phyloP scores from a whole-genome alignment of 2,113 vertebrate species.

The Plotosus lineatus region DNA sequence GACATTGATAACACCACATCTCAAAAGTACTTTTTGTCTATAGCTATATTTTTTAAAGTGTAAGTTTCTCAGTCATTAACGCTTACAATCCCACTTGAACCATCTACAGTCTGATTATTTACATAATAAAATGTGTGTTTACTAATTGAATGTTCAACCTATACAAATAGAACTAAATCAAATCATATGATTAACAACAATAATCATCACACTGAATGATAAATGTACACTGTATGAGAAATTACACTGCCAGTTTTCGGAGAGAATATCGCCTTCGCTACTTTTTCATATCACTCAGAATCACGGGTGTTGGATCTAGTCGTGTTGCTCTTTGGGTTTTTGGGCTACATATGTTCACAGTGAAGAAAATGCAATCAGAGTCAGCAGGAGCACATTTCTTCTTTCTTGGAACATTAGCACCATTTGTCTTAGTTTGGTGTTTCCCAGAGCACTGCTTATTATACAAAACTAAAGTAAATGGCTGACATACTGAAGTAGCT shows the following conservation, averaged over 20 bases:
- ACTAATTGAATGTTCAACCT: neutral
- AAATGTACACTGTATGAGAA: neutral
- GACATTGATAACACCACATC: neutral
- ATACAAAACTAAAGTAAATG: constrained; percentile 43
- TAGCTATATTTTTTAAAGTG: neutral
- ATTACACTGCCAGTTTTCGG: neutral
- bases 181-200: no score
- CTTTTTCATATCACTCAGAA: neutral
- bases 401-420: constrained; percentile 33
- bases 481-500: constrained; percentile 61
- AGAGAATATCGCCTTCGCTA: no score
- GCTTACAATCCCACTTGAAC: neutral
- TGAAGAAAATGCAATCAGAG: constrained; percentile 40
- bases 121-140: neutral
- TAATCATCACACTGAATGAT: no score
- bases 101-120: neutral
- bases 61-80: neutral
- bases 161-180: neutral
- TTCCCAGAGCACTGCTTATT: constrained; percentile 38
- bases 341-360: neutral
- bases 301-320: neutral
- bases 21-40: neutral
- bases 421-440: constrained; percentile 38
- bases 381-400: constrained; percentile 41
- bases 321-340: neutral